These are phyloP conservation scores for Uloborus plumipes DNA, from an alignment of 2,888 invertebrate species.

Conservation along the genomic window DNA sequence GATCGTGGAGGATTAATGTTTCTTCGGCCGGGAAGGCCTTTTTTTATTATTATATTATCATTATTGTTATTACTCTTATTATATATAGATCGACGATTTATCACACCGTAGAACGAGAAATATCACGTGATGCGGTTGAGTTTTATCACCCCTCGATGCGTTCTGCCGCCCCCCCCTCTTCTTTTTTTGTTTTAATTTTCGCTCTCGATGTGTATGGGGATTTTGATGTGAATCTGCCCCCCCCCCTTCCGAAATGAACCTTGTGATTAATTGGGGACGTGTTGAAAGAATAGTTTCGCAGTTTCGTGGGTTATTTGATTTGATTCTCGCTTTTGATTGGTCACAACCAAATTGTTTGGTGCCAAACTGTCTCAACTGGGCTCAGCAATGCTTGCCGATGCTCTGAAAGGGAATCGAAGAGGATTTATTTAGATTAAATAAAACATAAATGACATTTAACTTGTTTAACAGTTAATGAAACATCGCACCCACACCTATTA, in stretches of 20 bases:
- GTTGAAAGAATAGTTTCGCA: background rate
- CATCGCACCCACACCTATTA: too few relatives aligned
- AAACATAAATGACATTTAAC: too few relatives aligned
- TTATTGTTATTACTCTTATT: conserved; percentile 61
- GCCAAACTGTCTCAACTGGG: too few relatives aligned
- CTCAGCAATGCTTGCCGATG: too few relatives aligned
- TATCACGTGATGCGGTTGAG: conserved; percentile 34
- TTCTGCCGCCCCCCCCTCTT: background rate
- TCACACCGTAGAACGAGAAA: conserved; percentile 49
- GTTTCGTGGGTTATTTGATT: too few relatives aligned
- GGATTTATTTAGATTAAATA: too few relatives aligned
- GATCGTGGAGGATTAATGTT: conserved; percentile 10
- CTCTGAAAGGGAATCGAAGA: too few relatives aligned
- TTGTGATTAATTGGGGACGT: background rate
- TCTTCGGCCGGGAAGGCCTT: conserved; percentile 2
- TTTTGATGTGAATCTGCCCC: background rate
- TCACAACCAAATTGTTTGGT: too few relatives aligned
- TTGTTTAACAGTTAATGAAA: too few relatives aligned
- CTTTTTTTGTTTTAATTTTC: conserved; percentile 22
- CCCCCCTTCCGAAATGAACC: background rate
- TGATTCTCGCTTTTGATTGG: too few relatives aligned
- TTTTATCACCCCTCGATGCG: conserved; percentile 37
- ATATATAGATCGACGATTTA: conserved; percentile 55
- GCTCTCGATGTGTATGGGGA: background rate
- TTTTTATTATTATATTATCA: conserved; percentile 54